phyloP scores from a whole-genome alignment of 2,113 vertebrate genomes.

The Spea multiplicata region DNA sequence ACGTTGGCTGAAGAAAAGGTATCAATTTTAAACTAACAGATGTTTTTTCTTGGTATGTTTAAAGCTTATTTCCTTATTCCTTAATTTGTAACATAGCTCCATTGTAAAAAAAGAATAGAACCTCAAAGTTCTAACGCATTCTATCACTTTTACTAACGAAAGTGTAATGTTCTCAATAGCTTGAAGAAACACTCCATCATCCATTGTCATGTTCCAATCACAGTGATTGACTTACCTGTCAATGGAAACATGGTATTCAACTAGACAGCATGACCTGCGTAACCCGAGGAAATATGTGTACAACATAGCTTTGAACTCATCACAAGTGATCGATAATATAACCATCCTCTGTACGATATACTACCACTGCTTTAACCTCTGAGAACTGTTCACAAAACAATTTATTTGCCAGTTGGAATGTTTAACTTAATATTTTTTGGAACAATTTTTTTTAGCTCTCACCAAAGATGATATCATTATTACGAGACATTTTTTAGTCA shows the following conservation, averaged over 20 bases:
- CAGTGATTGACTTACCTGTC: slow-evolving; percentile 41
- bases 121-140: no score
- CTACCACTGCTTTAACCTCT: slow-evolving; percentile 13
- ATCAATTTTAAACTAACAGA: no score
- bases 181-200: not conserved
- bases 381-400: slow-evolving; percentile 1
- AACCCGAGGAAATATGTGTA: slow-evolving; percentile 29
- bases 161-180: no score
- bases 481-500: no score
- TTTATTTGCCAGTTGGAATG: not conserved
- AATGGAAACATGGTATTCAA: slow-evolving; percentile 4
- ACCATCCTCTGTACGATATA: slow-evolving; percentile 45
- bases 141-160: no score
- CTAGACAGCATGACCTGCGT: slow-evolving; percentile 35
- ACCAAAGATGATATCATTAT: no score
- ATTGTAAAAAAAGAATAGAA: no score
- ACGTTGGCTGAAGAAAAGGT: no score
- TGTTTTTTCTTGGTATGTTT: no score
- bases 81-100: no score
- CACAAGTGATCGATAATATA: slow-evolving; percentile 37
- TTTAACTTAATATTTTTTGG: not conserved
- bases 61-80: no score
- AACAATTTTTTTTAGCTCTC: no score
- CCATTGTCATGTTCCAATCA: slow-evolving; percentile 28
- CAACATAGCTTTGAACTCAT: slow-evolving; percentile 35